Evolutionary conservation across 2,797 vertebrate species (phyloP), one percentile per base, ranked within the genome.

Genomic region (Chrosomus eos): DNA sequence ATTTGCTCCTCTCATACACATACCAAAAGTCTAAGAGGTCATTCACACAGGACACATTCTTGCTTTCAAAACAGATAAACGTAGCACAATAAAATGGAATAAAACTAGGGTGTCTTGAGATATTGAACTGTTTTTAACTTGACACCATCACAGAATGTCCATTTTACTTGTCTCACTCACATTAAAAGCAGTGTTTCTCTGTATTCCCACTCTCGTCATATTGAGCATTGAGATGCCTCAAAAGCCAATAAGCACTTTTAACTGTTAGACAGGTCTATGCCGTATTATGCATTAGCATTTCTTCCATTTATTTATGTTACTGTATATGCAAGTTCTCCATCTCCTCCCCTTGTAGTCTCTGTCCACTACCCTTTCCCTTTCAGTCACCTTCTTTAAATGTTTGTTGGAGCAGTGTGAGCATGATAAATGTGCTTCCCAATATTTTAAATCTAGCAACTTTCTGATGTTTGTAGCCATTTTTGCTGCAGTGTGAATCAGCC

Each of bases 401-500:
- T 21, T 76, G 13, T 76, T 62, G 75, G n/a, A 62, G 75, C 16
- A 43, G 36, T 43, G 36, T 62, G 75, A 62, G 58, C 36, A 19
- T 11, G 23, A 28, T 36, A 26, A 28, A 40, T 77, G 38, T 62
- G 8, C 18, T 40, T 77, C 53, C 23, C 55, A 10, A 58, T 77
- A 21, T 77, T 62, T 62, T 36, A 77, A 77, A 43, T 62, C 5
- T 16, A 28, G 53, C 73, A 36, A 58, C 53, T 26, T 62, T 60
- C 60, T n/a, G 36, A 62, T 28, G 38, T 77, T 7, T 77, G 2
- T 62, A 62, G 36, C 8, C 5, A 5, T 77, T 62, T 43, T 77
- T 77, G 36, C 75, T 62, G 36, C 75, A 58, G 23, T 76, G 74
- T 76, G 33, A 76, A 38, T 58, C 33, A 58, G 31, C 51, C 33